Conservation (phyloP, 2,113 vertebrate genomes). For the Coreoperca whiteheadi region DNA sequence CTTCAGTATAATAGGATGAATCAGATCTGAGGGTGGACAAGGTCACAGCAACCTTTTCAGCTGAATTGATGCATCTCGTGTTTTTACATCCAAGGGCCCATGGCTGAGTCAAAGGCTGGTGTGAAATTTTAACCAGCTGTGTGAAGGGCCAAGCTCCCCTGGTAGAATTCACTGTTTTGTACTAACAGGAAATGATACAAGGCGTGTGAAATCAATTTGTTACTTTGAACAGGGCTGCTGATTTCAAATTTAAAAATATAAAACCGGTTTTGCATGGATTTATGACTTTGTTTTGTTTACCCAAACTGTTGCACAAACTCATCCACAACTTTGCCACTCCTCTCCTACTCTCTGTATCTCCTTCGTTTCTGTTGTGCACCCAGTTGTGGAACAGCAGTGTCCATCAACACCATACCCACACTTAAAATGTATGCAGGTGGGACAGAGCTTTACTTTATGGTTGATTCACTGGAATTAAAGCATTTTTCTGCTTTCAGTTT, state of each 20-base stretch:
- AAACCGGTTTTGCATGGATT: background rate
- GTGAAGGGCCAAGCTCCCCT: constrained; percentile 13
- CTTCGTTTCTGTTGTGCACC: constrained; percentile 1
- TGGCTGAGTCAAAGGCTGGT: background rate
- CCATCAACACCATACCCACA: background rate
- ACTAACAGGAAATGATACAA: constrained; percentile 8
- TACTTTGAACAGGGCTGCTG: background rate
- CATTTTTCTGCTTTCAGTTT: background rate
- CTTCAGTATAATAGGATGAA: constrained; percentile 39
- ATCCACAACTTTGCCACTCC: constrained; percentile 7
- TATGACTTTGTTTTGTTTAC: background rate
- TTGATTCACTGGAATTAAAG: constrained; percentile 2
- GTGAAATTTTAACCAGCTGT: constrained; percentile 27
- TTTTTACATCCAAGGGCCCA: constrained; percentile 7
- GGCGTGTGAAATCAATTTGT: background rate
- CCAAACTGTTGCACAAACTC: constrained; percentile 9
- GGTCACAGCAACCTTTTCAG: constrained; percentile 54
- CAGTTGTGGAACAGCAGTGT: constrained; percentile 11
- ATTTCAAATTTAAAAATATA: constrained; percentile 12
- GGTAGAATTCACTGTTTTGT: background rate
- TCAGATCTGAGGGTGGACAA: constrained; percentile 22
- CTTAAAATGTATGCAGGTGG: background rate
- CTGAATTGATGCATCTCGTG: constrained; percentile 27
- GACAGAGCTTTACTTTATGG: background rate
- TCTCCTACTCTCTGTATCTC: background rate